phyloP scores from a whole-genome alignment of 2,888 invertebrate genomes.

The Lasioglossum morio region DNA sequence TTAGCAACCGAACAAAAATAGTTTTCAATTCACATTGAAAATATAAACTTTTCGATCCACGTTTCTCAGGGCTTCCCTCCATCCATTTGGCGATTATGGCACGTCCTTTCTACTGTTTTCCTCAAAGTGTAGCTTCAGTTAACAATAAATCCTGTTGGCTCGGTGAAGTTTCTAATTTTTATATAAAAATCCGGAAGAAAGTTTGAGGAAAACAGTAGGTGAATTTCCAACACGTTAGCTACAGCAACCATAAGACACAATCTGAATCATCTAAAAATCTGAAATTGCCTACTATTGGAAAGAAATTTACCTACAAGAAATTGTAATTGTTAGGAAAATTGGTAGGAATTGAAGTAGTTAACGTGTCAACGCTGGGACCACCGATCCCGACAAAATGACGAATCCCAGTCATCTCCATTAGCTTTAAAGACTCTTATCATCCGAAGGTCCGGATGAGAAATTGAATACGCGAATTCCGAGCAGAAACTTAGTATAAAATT shows the following conservation, averaged over 20 bases:
- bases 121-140: background rate
- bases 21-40: background rate
- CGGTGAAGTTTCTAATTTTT: background rate
- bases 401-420: background rate
- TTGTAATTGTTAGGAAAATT: background rate
- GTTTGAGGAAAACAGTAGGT: background rate
- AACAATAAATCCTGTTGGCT: no score
- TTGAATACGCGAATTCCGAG: background rate
- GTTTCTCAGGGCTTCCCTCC: background rate
- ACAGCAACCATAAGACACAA: background rate
- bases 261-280: background rate
- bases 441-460: background rate
- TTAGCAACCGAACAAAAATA: background rate
- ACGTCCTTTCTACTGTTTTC: background rate
- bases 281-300: background rate
- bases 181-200: background rate
- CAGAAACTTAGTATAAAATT: background rate
- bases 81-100: background rate
- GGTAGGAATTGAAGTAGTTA: background rate
- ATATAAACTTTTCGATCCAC: background rate
- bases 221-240: background rate
- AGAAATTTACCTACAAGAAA: background rate
- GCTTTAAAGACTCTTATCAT: rapidly evolving
- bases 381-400: background rate
- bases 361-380: background rate